phyloP scores from a whole-genome alignment of 2,888 invertebrate genomes.

The Halictus ligatus region DNA sequence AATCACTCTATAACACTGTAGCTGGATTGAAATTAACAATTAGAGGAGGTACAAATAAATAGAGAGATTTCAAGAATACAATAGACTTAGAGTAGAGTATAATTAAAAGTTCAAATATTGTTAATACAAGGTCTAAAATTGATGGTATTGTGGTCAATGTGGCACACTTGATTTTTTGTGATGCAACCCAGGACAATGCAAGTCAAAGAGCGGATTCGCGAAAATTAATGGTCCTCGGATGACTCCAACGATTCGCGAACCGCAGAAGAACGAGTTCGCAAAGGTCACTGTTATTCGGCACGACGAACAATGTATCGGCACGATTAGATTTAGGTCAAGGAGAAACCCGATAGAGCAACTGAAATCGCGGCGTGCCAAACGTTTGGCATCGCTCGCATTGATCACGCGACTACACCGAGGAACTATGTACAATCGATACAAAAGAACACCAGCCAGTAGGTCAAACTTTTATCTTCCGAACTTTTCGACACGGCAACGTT shows the following conservation, averaged over 20 bases:
- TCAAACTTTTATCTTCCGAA: slow-evolving; percentile 17
- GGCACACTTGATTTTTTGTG: accelerated
- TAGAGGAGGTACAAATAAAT: neutral
- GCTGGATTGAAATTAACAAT: too few relatives aligned
- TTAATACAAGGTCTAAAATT: too few relatives aligned
- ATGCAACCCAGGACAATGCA: neutral
- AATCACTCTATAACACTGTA: too few relatives aligned
- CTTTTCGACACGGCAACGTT: neutral
- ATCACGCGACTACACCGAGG: slow-evolving; percentile 65
- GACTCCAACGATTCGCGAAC: slow-evolving; percentile 55
- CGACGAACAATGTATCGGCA: slow-evolving; percentile 65
- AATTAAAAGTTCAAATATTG: neutral
- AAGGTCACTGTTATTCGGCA: slow-evolving; percentile 57
- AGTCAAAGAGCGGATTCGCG: neutral
- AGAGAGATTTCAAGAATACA: neutral
- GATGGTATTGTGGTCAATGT: neutral
- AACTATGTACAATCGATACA: slow-evolving; percentile 61
- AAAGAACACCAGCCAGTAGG: slow-evolving; percentile 32
- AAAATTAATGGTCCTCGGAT: slow-evolving; percentile 47
- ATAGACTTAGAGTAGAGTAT: too few relatives aligned
- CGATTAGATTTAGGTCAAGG: slow-evolving; percentile 77
- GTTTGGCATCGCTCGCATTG: slow-evolving; percentile 68
- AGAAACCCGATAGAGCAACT: slow-evolving; percentile 72
- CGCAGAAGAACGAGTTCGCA: slow-evolving; percentile 42
- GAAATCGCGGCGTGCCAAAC: slow-evolving; percentile 67